A percentile compares a stretch with the other conserved stretches of the same genome.
phyloP scores from a whole-genome alignment of 2,113 vertebrate genomes.

The Halichoerus grypus region DNA sequence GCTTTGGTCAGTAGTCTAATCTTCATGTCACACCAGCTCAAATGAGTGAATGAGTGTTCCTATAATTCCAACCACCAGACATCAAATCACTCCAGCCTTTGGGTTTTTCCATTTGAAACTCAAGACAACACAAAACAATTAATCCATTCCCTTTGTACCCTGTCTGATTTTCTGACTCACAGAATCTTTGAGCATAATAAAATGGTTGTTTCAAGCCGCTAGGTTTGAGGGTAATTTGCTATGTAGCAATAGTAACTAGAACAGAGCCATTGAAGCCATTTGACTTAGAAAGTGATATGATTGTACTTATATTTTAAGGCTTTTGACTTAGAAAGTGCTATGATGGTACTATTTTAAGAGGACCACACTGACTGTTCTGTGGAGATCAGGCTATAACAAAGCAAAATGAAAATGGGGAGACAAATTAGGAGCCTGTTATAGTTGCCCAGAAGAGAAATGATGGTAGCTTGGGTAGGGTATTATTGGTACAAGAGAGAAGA shows the following conservation, averaged over 20 bases:
- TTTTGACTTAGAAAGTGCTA: background rate
- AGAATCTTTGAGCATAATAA: background rate
- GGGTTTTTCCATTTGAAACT: background rate
- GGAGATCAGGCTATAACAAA: background rate
- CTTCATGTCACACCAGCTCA: background rate
- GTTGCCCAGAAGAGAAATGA: background rate
- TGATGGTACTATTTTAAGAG: background rate
- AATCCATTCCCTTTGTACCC: background rate
- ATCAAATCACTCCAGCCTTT: background rate
- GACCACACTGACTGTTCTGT: background rate
- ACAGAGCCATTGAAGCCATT: background rate
- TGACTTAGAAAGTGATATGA: background rate
- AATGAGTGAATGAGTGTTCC: background rate
- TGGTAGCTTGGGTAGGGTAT: background rate
- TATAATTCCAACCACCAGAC: background rate
- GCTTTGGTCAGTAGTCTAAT: background rate
- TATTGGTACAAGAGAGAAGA: background rate
- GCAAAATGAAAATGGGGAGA: background rate
- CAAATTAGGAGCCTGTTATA: background rate
- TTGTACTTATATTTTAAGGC: background rate
- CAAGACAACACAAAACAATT: background rate
- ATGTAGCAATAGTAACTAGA: background rate
- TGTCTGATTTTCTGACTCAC: conserved; percentile 30
- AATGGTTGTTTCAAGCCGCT: background rate
- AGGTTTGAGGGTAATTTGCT: background rate